A percentile compares a stretch with the other conserved stretches of the same genome.
Conservation (phyloP, 1,140 invertebrate genomes). For the Asbolus verrucosus region DNA sequence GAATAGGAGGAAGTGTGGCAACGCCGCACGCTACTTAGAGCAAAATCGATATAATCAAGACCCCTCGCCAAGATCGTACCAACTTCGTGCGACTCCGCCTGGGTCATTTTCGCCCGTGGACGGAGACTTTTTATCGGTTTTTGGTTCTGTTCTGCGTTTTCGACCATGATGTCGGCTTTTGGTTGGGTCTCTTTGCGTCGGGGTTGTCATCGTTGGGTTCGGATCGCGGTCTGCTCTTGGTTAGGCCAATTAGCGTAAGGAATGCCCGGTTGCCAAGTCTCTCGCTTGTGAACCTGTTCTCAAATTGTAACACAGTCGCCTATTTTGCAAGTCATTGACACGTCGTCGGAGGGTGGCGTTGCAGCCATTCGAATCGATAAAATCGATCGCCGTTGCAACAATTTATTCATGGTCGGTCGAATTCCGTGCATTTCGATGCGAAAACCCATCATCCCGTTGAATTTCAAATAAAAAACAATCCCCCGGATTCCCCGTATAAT, state of each 20-base stretch:
- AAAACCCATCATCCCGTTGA: too few relatives aligned
- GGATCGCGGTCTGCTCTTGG: background rate
- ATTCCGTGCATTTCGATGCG: too few relatives aligned
- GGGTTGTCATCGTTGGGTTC: background rate
- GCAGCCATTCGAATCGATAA: conserved; percentile 12
- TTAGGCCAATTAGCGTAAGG: background rate
- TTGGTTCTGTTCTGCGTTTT: too few relatives aligned
- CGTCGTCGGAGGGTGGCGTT: conserved; percentile 9
- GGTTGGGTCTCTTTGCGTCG: background rate
- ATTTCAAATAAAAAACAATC: too few relatives aligned
- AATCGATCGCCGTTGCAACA: too few relatives aligned
- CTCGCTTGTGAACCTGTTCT: conserved; percentile 20
- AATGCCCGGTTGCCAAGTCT: background rate
- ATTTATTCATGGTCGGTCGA: too few relatives aligned
- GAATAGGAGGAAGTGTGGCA: conserved; percentile 24
- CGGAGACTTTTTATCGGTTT: too few relatives aligned
- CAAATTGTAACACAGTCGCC: conserved; percentile 41
- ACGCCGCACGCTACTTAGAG: background rate
- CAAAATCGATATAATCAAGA: conserved; percentile 25
- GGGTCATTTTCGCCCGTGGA: too few relatives aligned
- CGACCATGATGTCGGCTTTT: too few relatives aligned
- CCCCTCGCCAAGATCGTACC: background rate
- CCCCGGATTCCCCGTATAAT: too few relatives aligned
- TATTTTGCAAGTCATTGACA: conserved; percentile 45
- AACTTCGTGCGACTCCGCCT: background rate